These are phyloP conservation scores for Bufo gargarizans DNA, from an alignment of 2,113 vertebrate genomes.

Conservation along the genomic window DNA sequence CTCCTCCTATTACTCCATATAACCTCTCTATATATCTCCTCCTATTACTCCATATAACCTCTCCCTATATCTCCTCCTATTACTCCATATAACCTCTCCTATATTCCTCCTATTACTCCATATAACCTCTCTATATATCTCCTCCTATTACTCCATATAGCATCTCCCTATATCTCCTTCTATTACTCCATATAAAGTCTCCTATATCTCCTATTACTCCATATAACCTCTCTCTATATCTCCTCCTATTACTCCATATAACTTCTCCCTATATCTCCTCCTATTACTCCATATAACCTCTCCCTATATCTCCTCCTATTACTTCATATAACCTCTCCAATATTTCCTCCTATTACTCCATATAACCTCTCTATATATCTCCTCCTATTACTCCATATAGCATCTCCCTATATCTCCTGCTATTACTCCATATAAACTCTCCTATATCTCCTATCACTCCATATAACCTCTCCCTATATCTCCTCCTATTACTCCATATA, in stretches of 20 bases:
- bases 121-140: too few relatives aligned
- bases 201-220: slow-evolving; percentile 1
- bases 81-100: neutral
- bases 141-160: slow-evolving; percentile 7
- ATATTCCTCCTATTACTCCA: neutral
- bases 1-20: neutral
- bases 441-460: too few relatives aligned
- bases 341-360: neutral
- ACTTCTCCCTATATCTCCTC: neutral
- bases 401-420: neutral
- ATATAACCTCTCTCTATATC: slow-evolving; percentile 1
- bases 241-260: neutral
- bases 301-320: slow-evolving; percentile 4
- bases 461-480: too few relatives aligned
- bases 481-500: neutral
- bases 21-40: neutral
- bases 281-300: neutral
- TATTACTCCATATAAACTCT: too few relatives aligned
- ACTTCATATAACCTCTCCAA: slow-evolving; percentile 1
- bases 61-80: slow-evolving; percentile 1
- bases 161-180: neutral
- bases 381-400: neutral
- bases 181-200: too few relatives aligned
- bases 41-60: slow-evolving; percentile 2
- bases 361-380: neutral